Evolutionary conservation across 2,113 vertebrate genomes (phyloP).

Genomic region (Myrmophylax atrothorax): DNA sequence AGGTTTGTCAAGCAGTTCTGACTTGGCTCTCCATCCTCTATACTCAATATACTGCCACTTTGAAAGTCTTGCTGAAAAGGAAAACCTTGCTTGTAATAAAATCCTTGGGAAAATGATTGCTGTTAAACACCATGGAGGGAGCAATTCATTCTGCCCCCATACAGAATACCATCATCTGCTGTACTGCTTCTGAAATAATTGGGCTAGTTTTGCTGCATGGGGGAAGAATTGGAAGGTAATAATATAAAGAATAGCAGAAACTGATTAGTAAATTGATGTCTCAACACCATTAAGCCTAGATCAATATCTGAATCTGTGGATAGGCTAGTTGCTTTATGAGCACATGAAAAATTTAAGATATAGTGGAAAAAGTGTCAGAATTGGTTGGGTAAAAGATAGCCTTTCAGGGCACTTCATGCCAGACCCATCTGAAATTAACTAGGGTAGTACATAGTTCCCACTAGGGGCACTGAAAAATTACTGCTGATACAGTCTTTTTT

Average conservation of each 20-base stretch:
- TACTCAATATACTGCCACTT: background rate
- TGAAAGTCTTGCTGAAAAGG: constrained; percentile 29
- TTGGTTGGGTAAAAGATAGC: background rate
- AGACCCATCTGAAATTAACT: background rate
- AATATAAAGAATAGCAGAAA: constrained; percentile 12
- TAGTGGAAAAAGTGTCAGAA: background rate
- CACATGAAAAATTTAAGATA: background rate
- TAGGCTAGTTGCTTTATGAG: background rate
- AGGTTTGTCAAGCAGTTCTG: background rate
- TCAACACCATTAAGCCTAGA: constrained; percentile 20
- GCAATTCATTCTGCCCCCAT: background rate
- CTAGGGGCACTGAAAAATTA: background rate
- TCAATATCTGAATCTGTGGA: background rate
- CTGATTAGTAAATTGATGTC: constrained; percentile 50
- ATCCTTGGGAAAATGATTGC: background rate
- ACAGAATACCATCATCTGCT: background rate
- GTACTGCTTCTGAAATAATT: constrained; percentile 17
- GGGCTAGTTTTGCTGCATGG: constrained; percentile 12
- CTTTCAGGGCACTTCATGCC: background rate
- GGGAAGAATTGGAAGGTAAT: constrained; percentile 30
- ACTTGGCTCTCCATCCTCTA: background rate
- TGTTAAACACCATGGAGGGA: constrained; percentile 20
- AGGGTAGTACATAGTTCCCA: background rate
- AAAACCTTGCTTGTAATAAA: background rate
- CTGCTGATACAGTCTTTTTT: background rate